Conservation (phyloP, 2,888 invertebrate genomes). For the Acrocyrtus sp. region DNA sequence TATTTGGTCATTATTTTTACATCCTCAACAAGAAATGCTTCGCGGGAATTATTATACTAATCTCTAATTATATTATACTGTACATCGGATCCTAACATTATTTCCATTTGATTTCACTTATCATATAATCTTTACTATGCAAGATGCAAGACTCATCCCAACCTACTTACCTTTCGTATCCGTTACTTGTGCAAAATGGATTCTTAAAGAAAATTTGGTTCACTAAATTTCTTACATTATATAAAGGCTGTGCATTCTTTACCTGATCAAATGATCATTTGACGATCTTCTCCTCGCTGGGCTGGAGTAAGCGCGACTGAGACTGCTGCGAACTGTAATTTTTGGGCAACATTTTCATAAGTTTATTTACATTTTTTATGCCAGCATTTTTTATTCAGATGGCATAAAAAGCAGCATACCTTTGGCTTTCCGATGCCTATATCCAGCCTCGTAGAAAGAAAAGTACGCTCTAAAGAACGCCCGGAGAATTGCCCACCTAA, state of each 20-base stretch:
- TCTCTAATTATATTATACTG: too few relatives aligned
- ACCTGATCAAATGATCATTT: conserved; percentile 62
- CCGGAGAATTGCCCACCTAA: conserved; percentile 91
- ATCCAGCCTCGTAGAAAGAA: conserved; percentile 86
- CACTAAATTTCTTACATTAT: too few relatives aligned
- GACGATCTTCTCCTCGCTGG: conserved; percentile 60
- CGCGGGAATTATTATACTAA: too few relatives aligned
- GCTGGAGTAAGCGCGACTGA: conserved; percentile 61
- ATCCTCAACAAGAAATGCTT: too few relatives aligned
- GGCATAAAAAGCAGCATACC: conserved; percentile 65
- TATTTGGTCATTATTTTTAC: background rate
- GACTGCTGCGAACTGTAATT: conserved; percentile 55
- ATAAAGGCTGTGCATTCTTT: too few relatives aligned
- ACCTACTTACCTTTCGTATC: too few relatives aligned
- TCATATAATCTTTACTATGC: too few relatives aligned
- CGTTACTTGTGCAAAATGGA: too few relatives aligned
- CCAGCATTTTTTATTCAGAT: background rate
- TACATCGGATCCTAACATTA: too few relatives aligned
- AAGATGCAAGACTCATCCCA: too few relatives aligned
- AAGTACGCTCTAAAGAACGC: conserved; percentile 92
- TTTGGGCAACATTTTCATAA: background rate
- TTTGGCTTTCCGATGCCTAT: conserved; percentile 66
- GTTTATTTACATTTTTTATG: background rate
- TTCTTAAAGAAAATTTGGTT: too few relatives aligned
- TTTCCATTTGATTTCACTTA: too few relatives aligned